These are phyloP conservation scores for Brachylomia viminalis DNA, from an alignment of 2,888 invertebrate species.

Conservation along the genomic window DNA sequence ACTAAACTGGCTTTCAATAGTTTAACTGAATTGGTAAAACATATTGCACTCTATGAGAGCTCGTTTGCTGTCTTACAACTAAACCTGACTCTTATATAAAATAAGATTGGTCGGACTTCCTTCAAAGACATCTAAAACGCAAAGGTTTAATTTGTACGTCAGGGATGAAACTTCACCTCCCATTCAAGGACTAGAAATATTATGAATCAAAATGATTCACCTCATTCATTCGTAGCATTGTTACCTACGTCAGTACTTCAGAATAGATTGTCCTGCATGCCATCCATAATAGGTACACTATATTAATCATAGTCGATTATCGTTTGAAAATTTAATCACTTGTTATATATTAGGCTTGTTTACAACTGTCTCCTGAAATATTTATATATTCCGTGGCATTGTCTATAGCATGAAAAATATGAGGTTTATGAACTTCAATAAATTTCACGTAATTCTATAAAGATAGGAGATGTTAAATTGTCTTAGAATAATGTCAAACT, in stretches of 20 bases:
- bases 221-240: conserved; percentile 36
- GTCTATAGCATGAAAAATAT: neutral
- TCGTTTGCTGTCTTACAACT: neutral
- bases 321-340: conserved; percentile 18
- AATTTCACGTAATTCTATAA: neutral
- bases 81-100: neutral
- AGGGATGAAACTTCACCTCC: conserved; percentile 1
- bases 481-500: neutral
- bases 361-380: neutral
- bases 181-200: conserved; percentile 42
- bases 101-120: neutral
- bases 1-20: neutral
- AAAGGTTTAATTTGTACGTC: neutral
- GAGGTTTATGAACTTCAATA: no score
- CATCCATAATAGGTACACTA: conserved; percentile 6
- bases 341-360: conserved; percentile 27
- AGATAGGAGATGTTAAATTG: neutral
- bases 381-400: neutral
- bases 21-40: neutral
- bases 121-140: no score
- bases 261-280: conserved; percentile 28
- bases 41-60: neutral
- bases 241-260: conserved; percentile 32
- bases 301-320: conserved; percentile 47
- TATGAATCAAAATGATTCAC: conserved; percentile 55